Evolutionary conservation across 2,888 invertebrate genomes (phyloP), one percentile per base, ranked within the genome.

Genomic region (Xylocampa areola): DNA sequence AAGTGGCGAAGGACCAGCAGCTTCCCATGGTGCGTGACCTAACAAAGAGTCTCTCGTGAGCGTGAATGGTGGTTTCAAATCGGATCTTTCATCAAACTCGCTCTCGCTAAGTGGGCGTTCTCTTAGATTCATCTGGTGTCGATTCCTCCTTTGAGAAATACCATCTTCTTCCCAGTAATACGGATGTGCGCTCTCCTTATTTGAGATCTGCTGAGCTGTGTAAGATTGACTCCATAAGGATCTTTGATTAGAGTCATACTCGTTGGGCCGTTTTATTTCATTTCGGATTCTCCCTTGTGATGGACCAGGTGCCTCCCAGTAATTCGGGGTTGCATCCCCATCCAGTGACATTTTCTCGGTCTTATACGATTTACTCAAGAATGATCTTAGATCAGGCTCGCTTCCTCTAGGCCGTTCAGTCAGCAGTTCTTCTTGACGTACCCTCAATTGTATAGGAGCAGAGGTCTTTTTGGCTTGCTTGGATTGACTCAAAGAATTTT

Each of bases 51-150:
- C 3, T 29, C 29, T 43, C 1, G 4, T 13, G 25, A n/a, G 11
- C 16, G 23, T 49, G 33, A 27, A 5, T 21, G 25, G 16, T 50
- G 19, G 14, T 57, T 58, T 21, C 44, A 40, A 36, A 19, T 13
- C 5, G 2, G 35, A 21, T 13, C 19, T 10, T 6, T 6, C 23
- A 39, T 14, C 4, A n/a, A 14, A 44, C 1, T 16, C 14, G 0
- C 29, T 10, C 6, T 51, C 16, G 4, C 11, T 25, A 11, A 10
- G n/a, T 8, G 0, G 11, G 11, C 16, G 21, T 51, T 11, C 40
- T 0, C 21, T 21, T 4, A 4, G n/a, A 19, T 29, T 37, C 0
- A 11, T 16, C 2, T 37, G 41, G 19, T 47, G 14, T 19, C 11
- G 8, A 13, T 10, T 2, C 29, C 19, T 30, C 0, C n/a, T 5